Evolutionary conservation across 92 coral and sea anemone species (phyloP).

Genomic region (Porites cylindrica): DNA sequence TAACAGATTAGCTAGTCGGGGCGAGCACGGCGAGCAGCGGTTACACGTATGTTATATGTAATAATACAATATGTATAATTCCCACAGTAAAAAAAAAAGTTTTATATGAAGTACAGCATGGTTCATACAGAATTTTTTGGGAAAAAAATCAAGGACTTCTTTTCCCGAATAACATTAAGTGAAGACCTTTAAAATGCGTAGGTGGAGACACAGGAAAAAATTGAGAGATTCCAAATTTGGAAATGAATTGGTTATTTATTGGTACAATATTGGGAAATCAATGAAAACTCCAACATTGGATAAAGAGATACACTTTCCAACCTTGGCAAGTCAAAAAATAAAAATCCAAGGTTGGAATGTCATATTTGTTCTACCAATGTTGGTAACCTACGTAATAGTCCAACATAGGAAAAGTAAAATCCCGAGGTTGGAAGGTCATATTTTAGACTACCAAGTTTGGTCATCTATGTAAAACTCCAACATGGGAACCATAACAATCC

Average conservation of each 20-base stretch:
- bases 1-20: no score
- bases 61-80: no score
- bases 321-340: slow-evolving; percentile 3
- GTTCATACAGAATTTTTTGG: no score
- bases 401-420: slow-evolving; percentile 16
- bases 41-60: no score
- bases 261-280: slow-evolving; percentile 48
- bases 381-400: slow-evolving; percentile 32
- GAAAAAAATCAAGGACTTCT: no score
- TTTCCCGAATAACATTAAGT: no score
- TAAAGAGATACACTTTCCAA: no score
- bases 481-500: slow-evolving; percentile 6
- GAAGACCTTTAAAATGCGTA: no score
- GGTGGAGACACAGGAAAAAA: slow-evolving; percentile 21
- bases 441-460: slow-evolving; percentile 45
- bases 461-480: slow-evolving; percentile 20
- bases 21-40: no score
- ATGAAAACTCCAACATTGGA: slow-evolving; percentile 40
- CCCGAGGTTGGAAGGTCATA: slow-evolving; percentile 29
- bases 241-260: slow-evolving; percentile 42
- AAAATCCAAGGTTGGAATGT: slow-evolving; percentile 53
- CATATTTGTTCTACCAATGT: slow-evolving; percentile 43
- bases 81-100: no score
- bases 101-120: no score
- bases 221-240: slow-evolving; percentile 36